phyloP scores from a whole-genome alignment of 1,140 invertebrate species.

The Hyles euphorbiae region DNA sequence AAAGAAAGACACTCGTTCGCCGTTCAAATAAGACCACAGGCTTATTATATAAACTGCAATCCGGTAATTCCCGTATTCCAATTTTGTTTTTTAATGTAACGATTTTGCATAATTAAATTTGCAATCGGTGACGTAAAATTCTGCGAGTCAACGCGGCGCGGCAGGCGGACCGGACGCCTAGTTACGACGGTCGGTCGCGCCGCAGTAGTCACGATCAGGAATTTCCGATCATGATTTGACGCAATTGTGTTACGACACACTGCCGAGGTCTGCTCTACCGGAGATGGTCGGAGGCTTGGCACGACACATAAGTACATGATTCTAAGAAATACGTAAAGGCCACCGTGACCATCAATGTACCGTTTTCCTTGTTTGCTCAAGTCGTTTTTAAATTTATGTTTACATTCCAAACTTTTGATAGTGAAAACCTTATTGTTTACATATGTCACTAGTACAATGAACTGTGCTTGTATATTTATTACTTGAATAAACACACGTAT shows the following conservation, averaged over 20 bases:
- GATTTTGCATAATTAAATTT: constrained; percentile 5
- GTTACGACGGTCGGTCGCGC: constrained; percentile 1
- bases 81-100: too few relatives aligned
- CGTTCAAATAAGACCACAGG: too few relatives aligned
- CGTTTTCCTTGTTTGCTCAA: constrained; percentile 31
- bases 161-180: too few relatives aligned
- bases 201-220: constrained; percentile 33
- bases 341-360: constrained; percentile 10
- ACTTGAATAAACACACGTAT: too few relatives aligned
- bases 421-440: too few relatives aligned
- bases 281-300: constrained; percentile 24
- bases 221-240: constrained; percentile 45
- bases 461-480: too few relatives aligned
- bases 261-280: constrained; percentile 16
- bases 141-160: constrained; percentile 5
- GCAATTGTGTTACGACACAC: constrained; percentile 19
- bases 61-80: too few relatives aligned
- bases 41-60: too few relatives aligned
- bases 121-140: constrained; percentile 14
- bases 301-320: constrained; percentile 21
- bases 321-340: constrained; percentile 34
- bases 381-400: neutral
- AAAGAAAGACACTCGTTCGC: too few relatives aligned
- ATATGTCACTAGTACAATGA: too few relatives aligned
- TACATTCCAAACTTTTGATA: too few relatives aligned